Evolutionary conservation across 2,888 invertebrate genomes (phyloP), one percentile per base, ranked within the genome.

Genomic region (Macaria liturata): DNA sequence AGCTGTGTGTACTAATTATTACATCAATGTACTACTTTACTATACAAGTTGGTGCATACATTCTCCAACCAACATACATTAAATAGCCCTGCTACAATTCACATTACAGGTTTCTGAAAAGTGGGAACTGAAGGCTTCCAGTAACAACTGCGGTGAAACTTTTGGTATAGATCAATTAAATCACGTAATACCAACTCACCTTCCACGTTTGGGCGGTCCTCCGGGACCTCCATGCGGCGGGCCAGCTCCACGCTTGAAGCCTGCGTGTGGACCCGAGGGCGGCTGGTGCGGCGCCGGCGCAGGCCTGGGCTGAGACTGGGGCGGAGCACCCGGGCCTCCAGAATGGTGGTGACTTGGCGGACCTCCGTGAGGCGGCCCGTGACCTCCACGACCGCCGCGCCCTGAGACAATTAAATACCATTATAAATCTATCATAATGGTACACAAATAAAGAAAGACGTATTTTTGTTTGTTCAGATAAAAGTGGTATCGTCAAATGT

Each of bases 151-250:
- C 20, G 20, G 20, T 20, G 20, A 20, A 20, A 20, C 20, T 20
- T 20, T 20, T 20, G 20, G 20, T 20, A 20, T 20, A 1, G 20
- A 20, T 20, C 20, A 20, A n/a, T 6, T 30, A 9, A 4, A 5
- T 40, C 3, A 3, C 3, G n/a, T 6, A 34, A 37, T 5, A 32
- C 37, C 30, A 46, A 42, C 67, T 63, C 61, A 88, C 90, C 90
- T 81, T 69, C 87, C 86, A 31, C 91, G 81, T 69, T 91, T 91
- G 0, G 89, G 85, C 32, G 89, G 90, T 34, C 86, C 89, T 4
- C 87, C 81, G 3, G 84, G 84, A 0, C 84, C 88, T 2, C 83
- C 83, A 46, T 84, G 85, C 0, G 77, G 75, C 1, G 87, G 90
- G 0, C 81, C 86, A 2, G 85, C 84, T 4, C 88, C 85, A 34